phyloP scores from a whole-genome alignment of 2,113 vertebrate genomes.

The Gnathonemus echidnorhynchus region DNA sequence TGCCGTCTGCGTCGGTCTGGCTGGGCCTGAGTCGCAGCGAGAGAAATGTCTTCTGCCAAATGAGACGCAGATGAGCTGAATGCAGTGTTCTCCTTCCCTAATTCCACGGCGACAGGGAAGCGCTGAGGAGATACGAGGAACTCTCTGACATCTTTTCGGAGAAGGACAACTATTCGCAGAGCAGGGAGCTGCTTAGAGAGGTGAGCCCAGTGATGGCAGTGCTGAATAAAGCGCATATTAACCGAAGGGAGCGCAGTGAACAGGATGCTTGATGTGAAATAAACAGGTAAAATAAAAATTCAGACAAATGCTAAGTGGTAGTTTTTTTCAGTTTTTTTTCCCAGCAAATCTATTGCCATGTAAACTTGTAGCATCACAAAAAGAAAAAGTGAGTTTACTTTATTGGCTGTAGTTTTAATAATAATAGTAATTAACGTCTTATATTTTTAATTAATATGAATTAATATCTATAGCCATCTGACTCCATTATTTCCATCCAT shows the following conservation, averaged over 20 bases:
- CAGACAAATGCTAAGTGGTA: background rate
- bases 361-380: background rate
- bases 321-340: background rate
- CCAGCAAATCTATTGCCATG: background rate
- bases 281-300: background rate
- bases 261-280: background rate
- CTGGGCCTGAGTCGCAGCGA: background rate
- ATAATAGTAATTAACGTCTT: background rate
- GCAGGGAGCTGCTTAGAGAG: slow-evolving; percentile 74
- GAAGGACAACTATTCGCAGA: slow-evolving; percentile 82
- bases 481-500: background rate
- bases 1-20: background rate
- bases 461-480: background rate
- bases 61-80: background rate
- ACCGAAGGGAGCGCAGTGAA: background rate
- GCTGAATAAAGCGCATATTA: background rate
- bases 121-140: slow-evolving; percentile 65
- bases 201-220: slow-evolving; percentile 38
- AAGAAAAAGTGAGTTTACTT: background rate
- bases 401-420: background rate
- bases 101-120: slow-evolving; percentile 53
- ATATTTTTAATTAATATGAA: background rate
- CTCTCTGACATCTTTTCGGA: slow-evolving; percentile 77
- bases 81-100: slow-evolving; percentile 2
- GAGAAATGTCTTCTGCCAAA: background rate